Evolutionary conservation across 2,113 vertebrate species (phyloP), one percentile per base, ranked within the genome.

Genomic region (Cavia aperea): DNA sequence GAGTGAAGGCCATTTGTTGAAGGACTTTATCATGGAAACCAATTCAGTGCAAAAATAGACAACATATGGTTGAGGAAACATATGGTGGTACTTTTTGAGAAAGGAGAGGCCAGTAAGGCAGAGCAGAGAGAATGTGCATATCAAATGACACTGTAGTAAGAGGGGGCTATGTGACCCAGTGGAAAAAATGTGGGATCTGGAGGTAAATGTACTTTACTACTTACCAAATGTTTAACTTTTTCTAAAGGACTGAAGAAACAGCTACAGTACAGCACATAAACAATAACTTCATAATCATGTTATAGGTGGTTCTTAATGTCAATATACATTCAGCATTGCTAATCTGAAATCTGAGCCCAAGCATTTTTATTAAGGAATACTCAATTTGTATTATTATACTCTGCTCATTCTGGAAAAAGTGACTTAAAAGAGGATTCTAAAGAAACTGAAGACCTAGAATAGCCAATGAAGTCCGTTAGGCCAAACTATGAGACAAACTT

Each of bases 161-260:
- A 92, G 72, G 33, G 54, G 54, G 24, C 39, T 12, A 26, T 9
- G 19, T n/a, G 82, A 79, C 60, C 72, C 86, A 82, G 31, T 54
- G 31, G 49, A 86, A 93, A 94, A 33, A 63, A 6, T 26, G 5
- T 3, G 56, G 43, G 81, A 75, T 86, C 73, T 86, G 60, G 19
- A 91, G n/a, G 86, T 15, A 63, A 4, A 79, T 23, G 24, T 43
- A 84, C 1, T 58, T 54, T 24, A 92, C 16, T 9, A 77, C 4
- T 23, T 85, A 86, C n/a, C 0, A 1, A 87, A 51, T 54, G 7
- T 43, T 26, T 70, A 14, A 70, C 54, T 65, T 72, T 26, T 33
- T 93, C 78, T 85, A 12, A 93, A 94, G 62, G 36, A 83, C 43
- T 60, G 0, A 94, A 89, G 68, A 86, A 43, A 86, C n/a, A 88